These are phyloP conservation scores for Scaptomyza pallida DNA, from an alignment of 1,140 invertebrate genomes.

Conservation along the genomic window DNA sequence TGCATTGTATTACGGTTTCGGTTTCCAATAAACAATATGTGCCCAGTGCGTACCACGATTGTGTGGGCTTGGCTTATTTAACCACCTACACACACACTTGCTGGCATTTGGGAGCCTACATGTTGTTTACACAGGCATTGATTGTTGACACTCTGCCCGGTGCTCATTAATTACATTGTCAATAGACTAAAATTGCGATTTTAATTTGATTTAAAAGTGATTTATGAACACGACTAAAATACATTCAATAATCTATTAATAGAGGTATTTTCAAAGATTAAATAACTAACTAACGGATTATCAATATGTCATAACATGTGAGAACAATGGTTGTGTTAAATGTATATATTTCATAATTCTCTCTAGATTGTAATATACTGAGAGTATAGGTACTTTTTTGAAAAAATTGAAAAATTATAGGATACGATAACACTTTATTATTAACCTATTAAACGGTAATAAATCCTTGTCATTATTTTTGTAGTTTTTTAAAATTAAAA, in stretches of 20 bases:
- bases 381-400: too few species aligned
- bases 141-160: slow-evolving; percentile 44
- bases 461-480: too few species aligned
- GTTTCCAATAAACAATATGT: slow-evolving; percentile 56
- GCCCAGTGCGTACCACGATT: neutral
- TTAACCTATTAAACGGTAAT: too few species aligned
- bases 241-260: neutral
- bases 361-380: too few species aligned
- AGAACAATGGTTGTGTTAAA: too few species aligned
- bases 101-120: slow-evolving; percentile 6
- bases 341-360: too few species aligned
- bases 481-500: too few species aligned
- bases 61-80: slow-evolving; percentile 53
- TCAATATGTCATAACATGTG: neutral
- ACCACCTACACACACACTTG: slow-evolving; percentile 15
- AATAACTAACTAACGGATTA: neutral
- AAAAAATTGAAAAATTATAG: too few species aligned
- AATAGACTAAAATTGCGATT: slow-evolving; percentile 47
- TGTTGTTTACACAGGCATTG: slow-evolving; percentile 35
- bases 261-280: neutral
- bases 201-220: slow-evolving; percentile 19
- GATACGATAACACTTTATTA: too few species aligned
- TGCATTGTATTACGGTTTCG: slow-evolving; percentile 51
- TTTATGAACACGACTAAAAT: neutral
- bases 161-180: slow-evolving; percentile 72